Evolutionary conservation across 2,113 vertebrate species (phyloP).

Genomic region (Saccopteryx bilineata): DNA sequence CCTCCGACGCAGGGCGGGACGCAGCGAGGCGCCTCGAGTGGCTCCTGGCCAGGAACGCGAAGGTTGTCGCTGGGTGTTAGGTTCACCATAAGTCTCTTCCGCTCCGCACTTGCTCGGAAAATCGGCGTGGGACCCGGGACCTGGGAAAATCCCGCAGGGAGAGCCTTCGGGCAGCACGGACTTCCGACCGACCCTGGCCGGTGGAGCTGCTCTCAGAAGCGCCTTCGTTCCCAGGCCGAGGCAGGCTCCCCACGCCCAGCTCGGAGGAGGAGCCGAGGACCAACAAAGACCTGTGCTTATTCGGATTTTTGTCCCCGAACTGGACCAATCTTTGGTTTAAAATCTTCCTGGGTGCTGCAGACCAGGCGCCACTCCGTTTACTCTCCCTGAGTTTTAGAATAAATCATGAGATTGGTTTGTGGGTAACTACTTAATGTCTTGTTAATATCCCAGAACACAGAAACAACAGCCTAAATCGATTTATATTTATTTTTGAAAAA

Average conservation of each 20-base stretch:
- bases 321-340: neutral
- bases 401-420: neutral
- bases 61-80: neutral
- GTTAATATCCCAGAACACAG: neutral
- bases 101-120: neutral
- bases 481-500: neutral
- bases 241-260: neutral
- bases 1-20: neutral
- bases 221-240: fast-evolving
- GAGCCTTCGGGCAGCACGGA: fast-evolving
- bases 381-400: neutral
- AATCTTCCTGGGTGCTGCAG: neutral
- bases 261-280: neutral
- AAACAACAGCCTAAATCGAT: neutral
- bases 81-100: neutral
- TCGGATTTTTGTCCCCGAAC: neutral
- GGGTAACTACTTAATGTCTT: neutral
- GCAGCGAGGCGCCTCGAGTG: neutral
- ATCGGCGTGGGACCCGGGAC: neutral
- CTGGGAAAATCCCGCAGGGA: neutral
- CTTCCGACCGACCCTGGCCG: neutral
- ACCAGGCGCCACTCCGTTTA: fast-evolving
- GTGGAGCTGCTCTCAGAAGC: neutral
- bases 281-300: fast-evolving
- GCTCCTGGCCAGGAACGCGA: neutral